phyloP scores from a whole-genome alignment of 2,797 vertebrate species.

The Dicrostonyx torquatus region DNA sequence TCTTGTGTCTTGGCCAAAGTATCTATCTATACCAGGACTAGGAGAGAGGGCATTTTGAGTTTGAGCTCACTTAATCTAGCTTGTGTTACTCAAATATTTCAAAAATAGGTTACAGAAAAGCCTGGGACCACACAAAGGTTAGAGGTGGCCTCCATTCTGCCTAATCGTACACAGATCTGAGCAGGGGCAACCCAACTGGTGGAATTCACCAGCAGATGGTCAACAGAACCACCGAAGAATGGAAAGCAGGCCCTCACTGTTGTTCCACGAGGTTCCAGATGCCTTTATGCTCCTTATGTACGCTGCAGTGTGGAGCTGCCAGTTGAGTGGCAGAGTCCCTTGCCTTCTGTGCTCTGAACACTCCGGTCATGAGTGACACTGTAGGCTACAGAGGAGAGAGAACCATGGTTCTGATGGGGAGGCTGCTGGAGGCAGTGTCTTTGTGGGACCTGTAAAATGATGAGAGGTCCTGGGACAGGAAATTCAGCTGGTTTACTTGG shows the following conservation, averaged over 20 bases:
- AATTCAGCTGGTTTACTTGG: not conserved
- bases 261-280: not conserved
- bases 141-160: not conserved
- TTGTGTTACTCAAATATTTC: slow-evolving; percentile 4
- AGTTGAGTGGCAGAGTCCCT: not conserved
- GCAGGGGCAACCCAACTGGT: not conserved
- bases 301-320: not conserved
- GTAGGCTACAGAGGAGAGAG: not conserved
- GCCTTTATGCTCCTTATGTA: not conserved
- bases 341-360: not conserved
- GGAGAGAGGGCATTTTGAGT: not conserved
- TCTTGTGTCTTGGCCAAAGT: not conserved
- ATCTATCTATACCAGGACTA: not conserved
- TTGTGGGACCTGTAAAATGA: not conserved
- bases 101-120: not conserved
- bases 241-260: not conserved
- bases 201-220: not conserved
- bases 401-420: not conserved
- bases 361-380: not conserved
- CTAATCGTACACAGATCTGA: not conserved
- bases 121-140: not conserved
- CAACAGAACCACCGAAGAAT: not conserved
- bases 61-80: not conserved
- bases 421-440: not conserved
- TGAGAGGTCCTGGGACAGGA: not conserved